Evolutionary conservation across 1,140 invertebrate species (phyloP).

Genomic region (Rhyzopertha dominica): DNA sequence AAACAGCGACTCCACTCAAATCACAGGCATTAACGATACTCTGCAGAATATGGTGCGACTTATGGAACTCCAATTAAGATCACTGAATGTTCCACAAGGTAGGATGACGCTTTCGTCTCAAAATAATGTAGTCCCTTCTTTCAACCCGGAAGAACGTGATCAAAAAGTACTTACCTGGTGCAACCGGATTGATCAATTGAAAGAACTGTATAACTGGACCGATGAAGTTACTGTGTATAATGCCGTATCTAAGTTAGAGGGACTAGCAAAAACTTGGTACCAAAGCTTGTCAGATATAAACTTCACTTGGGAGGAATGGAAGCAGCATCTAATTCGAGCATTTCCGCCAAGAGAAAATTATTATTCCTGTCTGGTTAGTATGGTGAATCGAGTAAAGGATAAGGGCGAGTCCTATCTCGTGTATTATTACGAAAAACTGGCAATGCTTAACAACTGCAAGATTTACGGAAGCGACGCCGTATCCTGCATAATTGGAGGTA

Average conservation of each 20-base stretch:
- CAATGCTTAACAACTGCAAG: constrained; percentile 29
- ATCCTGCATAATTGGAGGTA: constrained; percentile 29
- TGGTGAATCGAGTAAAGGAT: constrained; percentile 25
- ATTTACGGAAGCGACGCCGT: constrained; percentile 31
- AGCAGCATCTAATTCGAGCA: constrained; percentile 16
- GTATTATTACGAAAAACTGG: constrained; percentile 34
- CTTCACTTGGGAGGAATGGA: constrained; percentile 28
- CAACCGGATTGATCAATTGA: constrained; percentile 19
- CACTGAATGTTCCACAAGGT: no score
- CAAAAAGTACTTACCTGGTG: constrained; percentile 29
- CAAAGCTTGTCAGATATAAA: constrained; percentile 20
- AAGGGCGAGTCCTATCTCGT: constrained; percentile 28
- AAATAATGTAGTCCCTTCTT: constrained; percentile 21
- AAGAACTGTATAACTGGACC: constrained; percentile 16
- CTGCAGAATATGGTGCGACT: no score
- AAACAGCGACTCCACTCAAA: background rate
- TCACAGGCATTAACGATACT: background rate
- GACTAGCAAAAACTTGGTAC: constrained; percentile 27
- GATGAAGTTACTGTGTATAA: constrained; percentile 18
- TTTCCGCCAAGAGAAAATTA: constrained; percentile 31
- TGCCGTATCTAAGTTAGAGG: constrained; percentile 16
- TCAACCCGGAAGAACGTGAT: constrained; percentile 28
- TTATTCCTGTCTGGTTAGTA: constrained; percentile 27
- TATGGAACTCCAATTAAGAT: no score
- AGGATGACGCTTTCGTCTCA: no score